A percentile compares a stretch with the other conserved stretches of the same genome.
These are phyloP conservation scores for Melieria omissa DNA, from an alignment of 2,888 invertebrate species.

Conservation along the genomic window DNA sequence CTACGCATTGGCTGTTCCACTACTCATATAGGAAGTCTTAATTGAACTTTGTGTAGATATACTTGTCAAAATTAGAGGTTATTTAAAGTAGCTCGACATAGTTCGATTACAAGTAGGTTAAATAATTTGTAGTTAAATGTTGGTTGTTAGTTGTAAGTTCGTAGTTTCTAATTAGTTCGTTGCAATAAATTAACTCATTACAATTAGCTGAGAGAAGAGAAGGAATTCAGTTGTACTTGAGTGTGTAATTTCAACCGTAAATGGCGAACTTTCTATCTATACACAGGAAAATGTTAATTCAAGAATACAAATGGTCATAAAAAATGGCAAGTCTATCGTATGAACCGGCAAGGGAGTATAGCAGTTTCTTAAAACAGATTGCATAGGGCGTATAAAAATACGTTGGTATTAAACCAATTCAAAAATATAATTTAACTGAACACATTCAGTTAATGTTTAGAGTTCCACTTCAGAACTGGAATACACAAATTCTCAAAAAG, in stretches of 20 bases:
- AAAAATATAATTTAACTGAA: no score
- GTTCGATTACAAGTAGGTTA: conserved; percentile 2
- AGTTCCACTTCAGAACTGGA: no score
- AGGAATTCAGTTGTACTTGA: not conserved
- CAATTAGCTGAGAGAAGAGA: not conserved
- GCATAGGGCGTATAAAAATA: no score
- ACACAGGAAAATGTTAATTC: not conserved
- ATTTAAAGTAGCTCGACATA: conserved; percentile 5
- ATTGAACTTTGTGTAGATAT: not conserved
- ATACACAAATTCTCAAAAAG: no score
- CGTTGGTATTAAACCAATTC: no score
- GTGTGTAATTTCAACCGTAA: not conserved
- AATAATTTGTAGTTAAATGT: not conserved
- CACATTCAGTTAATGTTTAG: no score
- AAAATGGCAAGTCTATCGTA: no score
- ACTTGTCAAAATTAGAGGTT: not conserved
- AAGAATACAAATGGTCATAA: not conserved
- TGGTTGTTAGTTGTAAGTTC: not conserved
- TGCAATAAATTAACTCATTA: not conserved
- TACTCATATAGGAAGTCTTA: conserved; percentile 8
- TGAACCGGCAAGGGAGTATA: no score
- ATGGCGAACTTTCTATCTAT: no score
- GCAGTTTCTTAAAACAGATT: no score
- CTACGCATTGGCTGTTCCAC: not conserved
- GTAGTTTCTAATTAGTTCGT: not conserved